Evolutionary conservation across 2,113 vertebrate species (phyloP).

Genomic region (Numida meleagris): DNA sequence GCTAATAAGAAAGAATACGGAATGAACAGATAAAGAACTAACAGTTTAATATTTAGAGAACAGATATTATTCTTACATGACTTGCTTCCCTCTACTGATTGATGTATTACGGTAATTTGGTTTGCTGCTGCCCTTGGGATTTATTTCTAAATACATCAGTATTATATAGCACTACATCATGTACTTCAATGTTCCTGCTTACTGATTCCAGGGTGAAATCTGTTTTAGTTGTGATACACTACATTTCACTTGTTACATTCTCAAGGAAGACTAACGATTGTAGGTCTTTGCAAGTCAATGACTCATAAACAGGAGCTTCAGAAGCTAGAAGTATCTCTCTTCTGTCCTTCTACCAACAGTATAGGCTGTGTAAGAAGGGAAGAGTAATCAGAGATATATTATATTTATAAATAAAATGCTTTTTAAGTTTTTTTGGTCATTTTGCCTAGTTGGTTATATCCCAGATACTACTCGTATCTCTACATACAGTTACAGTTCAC

Average conservation of each 20-base stretch:
- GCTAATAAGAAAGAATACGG: background rate
- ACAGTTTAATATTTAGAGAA: background rate
- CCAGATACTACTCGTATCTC: background rate
- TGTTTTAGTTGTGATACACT: background rate
- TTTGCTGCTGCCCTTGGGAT: constrained; percentile 2
- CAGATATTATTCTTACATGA: background rate
- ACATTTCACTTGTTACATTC: background rate
- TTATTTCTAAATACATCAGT: background rate
- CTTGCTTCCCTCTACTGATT: background rate
- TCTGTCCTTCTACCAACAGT: background rate
- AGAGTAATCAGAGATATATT: background rate
- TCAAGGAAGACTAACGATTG: constrained; percentile 12
- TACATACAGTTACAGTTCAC: background rate
- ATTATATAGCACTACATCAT: background rate
- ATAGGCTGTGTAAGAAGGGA: background rate
- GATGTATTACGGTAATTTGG: background rate
- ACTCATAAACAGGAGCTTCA: background rate
- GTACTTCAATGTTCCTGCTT: background rate
- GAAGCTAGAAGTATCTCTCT: background rate
- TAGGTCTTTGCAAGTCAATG: background rate
- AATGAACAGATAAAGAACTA: background rate
- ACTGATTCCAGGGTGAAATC: background rate
- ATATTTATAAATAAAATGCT: background rate
- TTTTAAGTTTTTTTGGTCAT: background rate
- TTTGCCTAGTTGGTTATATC: background rate